Evolutionary conservation across 2,888 invertebrate genomes (phyloP).

Genomic region (Mythimna ferrago): DNA sequence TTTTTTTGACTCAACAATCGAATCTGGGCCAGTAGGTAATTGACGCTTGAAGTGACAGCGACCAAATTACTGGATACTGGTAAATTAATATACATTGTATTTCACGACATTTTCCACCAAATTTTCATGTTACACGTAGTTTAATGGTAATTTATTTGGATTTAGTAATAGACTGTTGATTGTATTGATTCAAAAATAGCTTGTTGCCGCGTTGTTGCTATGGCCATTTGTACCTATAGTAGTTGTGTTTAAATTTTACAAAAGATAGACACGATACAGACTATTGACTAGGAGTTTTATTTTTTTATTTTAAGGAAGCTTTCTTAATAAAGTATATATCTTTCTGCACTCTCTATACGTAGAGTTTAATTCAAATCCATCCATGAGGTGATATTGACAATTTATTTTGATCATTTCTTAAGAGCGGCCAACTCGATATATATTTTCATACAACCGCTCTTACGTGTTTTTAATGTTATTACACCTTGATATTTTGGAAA

Average conservation of each 20-base stretch:
- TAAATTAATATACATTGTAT: constrained; percentile 10
- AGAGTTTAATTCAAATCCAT: too few species aligned
- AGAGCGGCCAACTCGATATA: too few species aligned
- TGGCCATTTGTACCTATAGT: neutral
- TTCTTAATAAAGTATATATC: too few species aligned
- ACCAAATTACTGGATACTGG: constrained; percentile 28
- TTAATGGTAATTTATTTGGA: neutral
- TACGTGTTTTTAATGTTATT: too few species aligned
- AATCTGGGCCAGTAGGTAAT: constrained; percentile 5
- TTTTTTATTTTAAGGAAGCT: too few species aligned
- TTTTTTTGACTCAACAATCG: constrained; percentile 20
- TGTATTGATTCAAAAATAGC: constrained; percentile 5
- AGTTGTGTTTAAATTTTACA: neutral
- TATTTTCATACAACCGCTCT: too few species aligned
- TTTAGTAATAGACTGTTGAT: neutral
- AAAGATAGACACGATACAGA: too few species aligned
- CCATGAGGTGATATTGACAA: too few species aligned
- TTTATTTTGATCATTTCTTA: too few species aligned
- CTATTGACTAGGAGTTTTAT: too few species aligned
- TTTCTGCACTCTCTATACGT: too few species aligned
- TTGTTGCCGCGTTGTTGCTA: neutral
- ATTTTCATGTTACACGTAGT: constrained; percentile 7
- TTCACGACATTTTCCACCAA: constrained; percentile 2
- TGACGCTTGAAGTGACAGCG: constrained; percentile 26
- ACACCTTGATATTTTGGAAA: too few species aligned